Evolutionary conservation across 2,797 vertebrate genomes (phyloP).

Genomic region (Emydoidea blandingii): DNA sequence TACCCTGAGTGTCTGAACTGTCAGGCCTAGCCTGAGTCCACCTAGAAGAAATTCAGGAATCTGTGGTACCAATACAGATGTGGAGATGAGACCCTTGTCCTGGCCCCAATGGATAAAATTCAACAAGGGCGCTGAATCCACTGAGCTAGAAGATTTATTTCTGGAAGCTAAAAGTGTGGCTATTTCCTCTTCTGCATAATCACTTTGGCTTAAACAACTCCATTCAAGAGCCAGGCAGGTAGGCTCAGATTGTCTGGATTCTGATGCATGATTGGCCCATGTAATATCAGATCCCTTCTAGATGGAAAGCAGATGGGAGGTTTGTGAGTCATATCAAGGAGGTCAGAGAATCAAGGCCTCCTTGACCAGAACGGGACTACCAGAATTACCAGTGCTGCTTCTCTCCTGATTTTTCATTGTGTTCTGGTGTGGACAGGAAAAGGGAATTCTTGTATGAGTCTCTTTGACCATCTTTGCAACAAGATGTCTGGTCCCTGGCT

Average conservation of each 20-base stretch:
- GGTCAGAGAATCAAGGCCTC: not conserved
- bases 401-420: not conserved
- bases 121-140: no score
- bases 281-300: not conserved
- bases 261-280: not conserved
- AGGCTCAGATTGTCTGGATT: not conserved
- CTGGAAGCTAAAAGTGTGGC: no score
- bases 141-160: no score
- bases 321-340: not conserved
- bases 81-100: no score
- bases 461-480: no score
- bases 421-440: constrained; percentile 17
- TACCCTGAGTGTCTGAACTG: not conserved
- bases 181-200: no score
- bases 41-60: not conserved
- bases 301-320: not conserved
- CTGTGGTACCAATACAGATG: no score
- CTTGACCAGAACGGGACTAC: constrained; percentile 12
- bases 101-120: no score
- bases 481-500: no score
- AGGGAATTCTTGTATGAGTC: no score
- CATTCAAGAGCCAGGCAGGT: no score
- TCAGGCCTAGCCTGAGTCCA: not conserved
- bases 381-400: not conserved
- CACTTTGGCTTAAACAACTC: no score